phyloP scores from a whole-genome alignment of 2,797 vertebrate genomes.

The Trichosurus vulpecula region DNA sequence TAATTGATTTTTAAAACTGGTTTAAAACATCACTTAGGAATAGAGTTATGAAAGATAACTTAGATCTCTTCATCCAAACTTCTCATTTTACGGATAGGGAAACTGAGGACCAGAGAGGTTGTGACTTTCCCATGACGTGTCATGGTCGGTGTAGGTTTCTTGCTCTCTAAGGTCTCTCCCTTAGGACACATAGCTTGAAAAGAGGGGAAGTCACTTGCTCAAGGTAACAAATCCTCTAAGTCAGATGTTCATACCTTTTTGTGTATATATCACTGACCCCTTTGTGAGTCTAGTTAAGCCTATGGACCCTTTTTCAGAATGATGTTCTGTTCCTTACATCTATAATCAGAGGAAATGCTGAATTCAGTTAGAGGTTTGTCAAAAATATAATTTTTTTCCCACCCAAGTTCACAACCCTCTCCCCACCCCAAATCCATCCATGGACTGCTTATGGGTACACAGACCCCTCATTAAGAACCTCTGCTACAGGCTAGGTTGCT shows the following conservation, averaged over 20 bases:
- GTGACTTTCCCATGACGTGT: background rate
- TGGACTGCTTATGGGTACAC: background rate
- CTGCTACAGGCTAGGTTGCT: background rate
- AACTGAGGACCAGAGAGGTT: background rate
- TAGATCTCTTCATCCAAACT: background rate
- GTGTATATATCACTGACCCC: background rate
- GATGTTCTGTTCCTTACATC: background rate
- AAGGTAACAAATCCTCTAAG: background rate
- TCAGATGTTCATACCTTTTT: background rate
- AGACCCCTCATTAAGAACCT: background rate
- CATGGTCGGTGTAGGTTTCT: background rate
- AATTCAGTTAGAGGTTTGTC: background rate
- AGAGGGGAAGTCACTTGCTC: background rate
- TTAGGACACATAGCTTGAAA: background rate
- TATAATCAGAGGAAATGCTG: background rate
- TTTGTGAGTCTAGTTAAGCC: background rate
- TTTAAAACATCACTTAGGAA: background rate
- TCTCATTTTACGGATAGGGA: background rate
- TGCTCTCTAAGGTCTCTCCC: background rate
- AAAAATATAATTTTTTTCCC: background rate
- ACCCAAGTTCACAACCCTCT: background rate
- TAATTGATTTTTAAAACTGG: background rate
- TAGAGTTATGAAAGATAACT: background rate
- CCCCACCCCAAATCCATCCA: background rate
- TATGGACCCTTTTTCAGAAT: background rate